phyloP scores from a whole-genome alignment of 2,113 vertebrate genomes.

The Manacus vitellinus region DNA sequence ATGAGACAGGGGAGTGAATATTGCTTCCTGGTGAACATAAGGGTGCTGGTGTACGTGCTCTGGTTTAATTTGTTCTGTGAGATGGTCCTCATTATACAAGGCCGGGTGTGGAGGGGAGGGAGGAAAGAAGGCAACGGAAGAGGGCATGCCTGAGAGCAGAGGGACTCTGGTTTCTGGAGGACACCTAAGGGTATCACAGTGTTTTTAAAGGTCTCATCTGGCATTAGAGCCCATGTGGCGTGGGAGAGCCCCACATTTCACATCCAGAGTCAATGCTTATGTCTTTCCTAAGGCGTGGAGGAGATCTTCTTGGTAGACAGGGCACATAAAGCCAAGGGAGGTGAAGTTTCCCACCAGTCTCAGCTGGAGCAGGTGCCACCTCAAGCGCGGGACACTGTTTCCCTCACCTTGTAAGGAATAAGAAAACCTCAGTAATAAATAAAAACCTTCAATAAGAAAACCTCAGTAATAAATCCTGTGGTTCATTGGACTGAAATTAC shows the following conservation, averaged over 20 bases:
- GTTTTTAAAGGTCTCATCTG: background rate
- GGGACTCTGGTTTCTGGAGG: background rate
- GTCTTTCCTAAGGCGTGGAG: background rate
- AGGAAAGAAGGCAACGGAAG: background rate
- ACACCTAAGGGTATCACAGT: rapidly evolving
- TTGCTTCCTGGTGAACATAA: background rate
- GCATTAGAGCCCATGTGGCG: background rate
- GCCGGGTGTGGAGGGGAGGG: background rate
- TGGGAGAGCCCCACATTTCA: background rate
- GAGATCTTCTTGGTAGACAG: background rate
- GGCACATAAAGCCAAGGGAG: background rate
- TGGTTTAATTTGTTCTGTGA: background rate
- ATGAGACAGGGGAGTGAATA: background rate
- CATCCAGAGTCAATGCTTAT: rapidly evolving
- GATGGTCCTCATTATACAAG: background rate
- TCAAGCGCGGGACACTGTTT: background rate
- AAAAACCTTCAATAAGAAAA: background rate
- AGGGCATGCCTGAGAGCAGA: background rate
- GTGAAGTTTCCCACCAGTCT: background rate
- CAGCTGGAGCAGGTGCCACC: background rate
- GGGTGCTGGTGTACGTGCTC: rapidly evolving
- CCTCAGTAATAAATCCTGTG: background rate
- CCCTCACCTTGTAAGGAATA: background rate
- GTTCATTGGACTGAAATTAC: background rate
- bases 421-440: background rate